A percentile compares a stretch with the other conserved stretches of the same genome.
phyloP scores from a whole-genome alignment of 2,113 vertebrate genomes.

The Sarotherodon lohbergeri region DNA sequence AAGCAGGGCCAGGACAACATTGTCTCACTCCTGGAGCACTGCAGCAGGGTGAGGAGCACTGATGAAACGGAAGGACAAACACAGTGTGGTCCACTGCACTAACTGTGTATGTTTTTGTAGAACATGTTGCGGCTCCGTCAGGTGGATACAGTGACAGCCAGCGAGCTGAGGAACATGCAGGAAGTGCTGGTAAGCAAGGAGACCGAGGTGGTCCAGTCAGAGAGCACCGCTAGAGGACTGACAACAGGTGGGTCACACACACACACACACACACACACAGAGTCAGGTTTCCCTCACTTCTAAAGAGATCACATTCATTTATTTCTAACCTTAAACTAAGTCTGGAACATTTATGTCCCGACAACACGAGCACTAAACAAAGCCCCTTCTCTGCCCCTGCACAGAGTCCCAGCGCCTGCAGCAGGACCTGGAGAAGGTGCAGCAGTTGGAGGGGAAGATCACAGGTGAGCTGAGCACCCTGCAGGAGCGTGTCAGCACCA shows the following conservation, averaged over 20 bases:
- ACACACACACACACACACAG: not conserved
- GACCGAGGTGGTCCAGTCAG: conserved; percentile 92
- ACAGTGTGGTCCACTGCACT: not conserved
- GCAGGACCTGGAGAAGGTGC: conserved; percentile 93
- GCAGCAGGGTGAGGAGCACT: conserved; percentile 71
- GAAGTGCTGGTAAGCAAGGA: conserved; percentile 94
- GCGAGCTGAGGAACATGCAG: conserved; percentile 91
- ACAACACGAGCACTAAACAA: not conserved
- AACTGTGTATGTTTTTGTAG: conserved; percentile 56
- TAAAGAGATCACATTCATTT: fast-evolving
- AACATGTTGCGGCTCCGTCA: conserved; percentile 85
- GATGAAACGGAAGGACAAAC: not conserved
- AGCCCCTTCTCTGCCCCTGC: not conserved
- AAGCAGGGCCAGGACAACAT: conserved; percentile 79
- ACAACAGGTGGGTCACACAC: conserved; percentile 76
- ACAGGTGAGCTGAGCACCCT: conserved; percentile 78
- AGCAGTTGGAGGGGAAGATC: conserved; percentile 91
- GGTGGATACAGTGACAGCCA: conserved; percentile 85
- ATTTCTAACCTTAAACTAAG: not conserved
- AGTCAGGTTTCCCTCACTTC: fast-evolving
- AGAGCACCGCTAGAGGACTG: conserved; percentile 86
- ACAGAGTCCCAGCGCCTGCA: conserved; percentile 87
- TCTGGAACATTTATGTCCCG: not conserved
- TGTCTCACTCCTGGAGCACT: conserved; percentile 83
- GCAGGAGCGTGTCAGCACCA: conserved; percentile 79